phyloP scores from a whole-genome alignment of 1,140 invertebrate genomes.

The Scaptomyza hsui region DNA sequence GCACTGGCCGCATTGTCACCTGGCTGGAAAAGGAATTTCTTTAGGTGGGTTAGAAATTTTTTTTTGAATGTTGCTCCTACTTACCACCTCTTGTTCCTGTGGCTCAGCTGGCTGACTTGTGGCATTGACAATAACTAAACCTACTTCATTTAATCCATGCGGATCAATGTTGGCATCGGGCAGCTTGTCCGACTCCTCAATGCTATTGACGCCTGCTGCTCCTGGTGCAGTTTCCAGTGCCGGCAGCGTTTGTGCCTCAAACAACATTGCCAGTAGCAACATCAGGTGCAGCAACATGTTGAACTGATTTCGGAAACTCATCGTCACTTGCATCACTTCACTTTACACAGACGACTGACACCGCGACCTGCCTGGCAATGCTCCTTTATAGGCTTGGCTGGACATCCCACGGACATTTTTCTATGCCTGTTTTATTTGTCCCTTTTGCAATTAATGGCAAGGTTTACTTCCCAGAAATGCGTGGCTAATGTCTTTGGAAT shows the following conservation, averaged over 20 bases:
- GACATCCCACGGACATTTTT: constrained; percentile 37
- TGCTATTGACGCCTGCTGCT: constrained; percentile 38
- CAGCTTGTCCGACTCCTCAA: constrained; percentile 64
- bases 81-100: constrained; percentile 45
- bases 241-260: constrained; percentile 35
- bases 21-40: constrained; percentile 19
- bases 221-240: constrained; percentile 47
- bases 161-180: constrained; percentile 40
- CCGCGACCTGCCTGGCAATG: not conserved
- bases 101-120: constrained; percentile 14
- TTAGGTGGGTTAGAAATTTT: not conserved
- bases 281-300: constrained; percentile 24
- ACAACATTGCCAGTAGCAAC: constrained; percentile 35
- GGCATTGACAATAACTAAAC: constrained; percentile 12
- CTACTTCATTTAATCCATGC: not conserved
- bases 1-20: constrained; percentile 58
- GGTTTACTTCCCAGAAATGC: constrained; percentile 51
- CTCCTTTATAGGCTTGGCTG: constrained; percentile 47
- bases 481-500: constrained; percentile 20
- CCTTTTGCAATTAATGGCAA: constrained; percentile 47
- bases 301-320: constrained; percentile 28
- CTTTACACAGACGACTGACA: constrained; percentile 6
- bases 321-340: constrained; percentile 26
- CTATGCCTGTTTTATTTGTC: constrained; percentile 13
- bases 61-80: not conserved